phyloP scores from a whole-genome alignment of 2,888 invertebrate species.

The Volucella zonaria region DNA sequence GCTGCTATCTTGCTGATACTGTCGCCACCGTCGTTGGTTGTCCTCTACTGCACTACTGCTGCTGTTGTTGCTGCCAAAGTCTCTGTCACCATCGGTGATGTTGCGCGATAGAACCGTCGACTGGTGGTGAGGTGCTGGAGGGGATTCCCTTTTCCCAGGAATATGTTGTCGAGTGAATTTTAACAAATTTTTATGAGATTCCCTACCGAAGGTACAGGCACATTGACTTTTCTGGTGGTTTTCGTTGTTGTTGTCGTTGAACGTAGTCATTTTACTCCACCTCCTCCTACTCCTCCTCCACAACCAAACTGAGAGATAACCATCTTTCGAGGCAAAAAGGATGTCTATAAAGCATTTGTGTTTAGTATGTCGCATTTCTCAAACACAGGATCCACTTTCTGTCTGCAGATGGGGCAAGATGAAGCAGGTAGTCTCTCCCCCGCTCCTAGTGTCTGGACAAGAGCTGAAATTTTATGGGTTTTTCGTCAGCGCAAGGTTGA shows the following conservation, averaged over 20 bases:
- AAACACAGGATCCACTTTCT: slow-evolving; percentile 41
- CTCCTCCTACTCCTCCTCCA: slow-evolving; percentile 57
- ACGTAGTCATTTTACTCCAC: slow-evolving; percentile 23
- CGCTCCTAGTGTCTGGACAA: slow-evolving; percentile 12
- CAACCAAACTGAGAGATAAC: slow-evolving; percentile 47
- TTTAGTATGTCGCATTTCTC: slow-evolving; percentile 76
- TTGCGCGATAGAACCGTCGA: too few species aligned
- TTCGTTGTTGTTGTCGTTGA: slow-evolving; percentile 8
- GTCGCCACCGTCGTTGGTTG: slow-evolving; percentile 70
- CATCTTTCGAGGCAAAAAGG: slow-evolving; percentile 67
- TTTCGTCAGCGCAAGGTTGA: slow-evolving; percentile 58
- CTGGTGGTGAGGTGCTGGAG: slow-evolving; percentile 42
- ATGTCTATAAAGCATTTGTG: slow-evolving; percentile 75
- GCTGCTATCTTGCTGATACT: slow-evolving; percentile 73
- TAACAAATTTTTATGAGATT: slow-evolving; percentile 73
- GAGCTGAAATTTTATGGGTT: slow-evolving; percentile 67
- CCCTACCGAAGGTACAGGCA: slow-evolving; percentile 36
- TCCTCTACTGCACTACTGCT: slow-evolving; percentile 13
- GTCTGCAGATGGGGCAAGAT: not conserved
- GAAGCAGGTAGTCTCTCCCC: not conserved
- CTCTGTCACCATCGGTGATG: slow-evolving; percentile 51
- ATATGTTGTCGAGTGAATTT: slow-evolving; percentile 70
- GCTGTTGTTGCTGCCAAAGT: slow-evolving; percentile 39
- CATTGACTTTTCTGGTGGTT: slow-evolving; percentile 41
- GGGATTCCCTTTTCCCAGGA: slow-evolving; percentile 71